Evolutionary conservation across 2,113 vertebrate species (phyloP), one percentile per base, ranked within the genome.

Genomic region (Scalopus aquaticus): DNA sequence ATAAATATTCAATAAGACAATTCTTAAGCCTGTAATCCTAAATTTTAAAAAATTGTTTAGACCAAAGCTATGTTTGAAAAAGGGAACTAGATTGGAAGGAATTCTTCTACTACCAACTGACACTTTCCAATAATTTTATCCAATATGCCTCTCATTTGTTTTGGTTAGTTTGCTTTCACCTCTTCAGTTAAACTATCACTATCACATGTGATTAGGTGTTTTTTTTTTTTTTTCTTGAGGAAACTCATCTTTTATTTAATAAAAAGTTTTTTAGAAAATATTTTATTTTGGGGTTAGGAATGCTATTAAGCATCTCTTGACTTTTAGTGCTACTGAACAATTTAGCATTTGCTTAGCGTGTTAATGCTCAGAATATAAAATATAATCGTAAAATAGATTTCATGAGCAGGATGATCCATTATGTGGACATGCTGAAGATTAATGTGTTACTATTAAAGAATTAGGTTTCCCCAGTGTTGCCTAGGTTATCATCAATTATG

Each of bases 301-400:
- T 81, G 49, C 73, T 72, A 70, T 72, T 32, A 72, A 77, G 77
- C 22, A 32, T 82, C 46, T 49, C 5, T 64, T 62, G 32, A 60
- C 17, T 54, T 72, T 86, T 72, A 87, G 19, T 77, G 32, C 90
- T 87, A 44, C 28, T 95, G 62, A 72, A 13, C 54, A 64, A 64
- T 37, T 96, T 95, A 86, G 79, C 26, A 42, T 93, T 79, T 62
- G 2, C 65, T 88, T 73, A 73, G 60, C 79, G 72, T 73, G 39
- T 60, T 79, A 60, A 67, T 74, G 39, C 83, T 95, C 42, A 37
- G 51, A 35, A 79, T 54, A 84, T 42, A 54, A 39, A 91, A 51
- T 60, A 11, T 83, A 79, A 46, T 69, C 67, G 62, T 22, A 65
- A 69, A 88, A 84, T 24, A 12, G n/a, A 46, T 90, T 95, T 93